Percentiles rank a stretch among this genome's conserved stretches.
Conservation (phyloP, 1,140 invertebrate species). For the Caerostris darwini region DNA sequence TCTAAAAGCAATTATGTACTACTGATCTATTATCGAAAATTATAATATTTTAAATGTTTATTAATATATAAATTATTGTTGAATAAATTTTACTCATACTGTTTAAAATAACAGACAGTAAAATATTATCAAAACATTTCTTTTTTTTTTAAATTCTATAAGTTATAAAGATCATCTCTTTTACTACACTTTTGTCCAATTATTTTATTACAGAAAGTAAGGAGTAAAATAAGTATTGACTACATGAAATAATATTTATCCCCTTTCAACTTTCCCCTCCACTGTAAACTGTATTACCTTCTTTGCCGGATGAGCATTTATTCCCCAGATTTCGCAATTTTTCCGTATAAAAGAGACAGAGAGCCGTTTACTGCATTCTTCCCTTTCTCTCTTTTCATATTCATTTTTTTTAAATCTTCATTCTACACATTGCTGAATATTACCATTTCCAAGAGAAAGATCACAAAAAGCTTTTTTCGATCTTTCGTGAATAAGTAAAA, state of each 20-base stretch:
- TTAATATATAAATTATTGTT: no score
- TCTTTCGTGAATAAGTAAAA: constrained; percentile 55
- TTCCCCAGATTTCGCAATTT: constrained; percentile 22
- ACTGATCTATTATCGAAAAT: no score
- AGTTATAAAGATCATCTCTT: no score
- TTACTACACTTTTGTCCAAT: no score
- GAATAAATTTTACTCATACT: no score
- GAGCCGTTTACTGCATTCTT: neutral
- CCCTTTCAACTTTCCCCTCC: neutral
- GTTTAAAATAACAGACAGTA: no score
- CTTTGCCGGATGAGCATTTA: constrained; percentile 22
- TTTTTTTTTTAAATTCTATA: no score
- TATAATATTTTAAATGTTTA: no score
- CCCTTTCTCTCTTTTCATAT: no score
- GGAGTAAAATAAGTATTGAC: neutral
- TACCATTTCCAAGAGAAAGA: constrained; percentile 38
- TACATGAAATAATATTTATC: constrained; percentile 29
- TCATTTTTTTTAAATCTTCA: neutral
- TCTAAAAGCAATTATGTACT: no score
- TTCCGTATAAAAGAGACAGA: constrained; percentile 28
- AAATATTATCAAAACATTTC: no score
- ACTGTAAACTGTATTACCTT: constrained; percentile 12
- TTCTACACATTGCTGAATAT: constrained; percentile 27
- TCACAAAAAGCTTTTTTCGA: constrained; percentile 64
- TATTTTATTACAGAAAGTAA: no score